Evolutionary conservation across 2,888 invertebrate species (phyloP).

Genomic region (Torymus texanus): DNA sequence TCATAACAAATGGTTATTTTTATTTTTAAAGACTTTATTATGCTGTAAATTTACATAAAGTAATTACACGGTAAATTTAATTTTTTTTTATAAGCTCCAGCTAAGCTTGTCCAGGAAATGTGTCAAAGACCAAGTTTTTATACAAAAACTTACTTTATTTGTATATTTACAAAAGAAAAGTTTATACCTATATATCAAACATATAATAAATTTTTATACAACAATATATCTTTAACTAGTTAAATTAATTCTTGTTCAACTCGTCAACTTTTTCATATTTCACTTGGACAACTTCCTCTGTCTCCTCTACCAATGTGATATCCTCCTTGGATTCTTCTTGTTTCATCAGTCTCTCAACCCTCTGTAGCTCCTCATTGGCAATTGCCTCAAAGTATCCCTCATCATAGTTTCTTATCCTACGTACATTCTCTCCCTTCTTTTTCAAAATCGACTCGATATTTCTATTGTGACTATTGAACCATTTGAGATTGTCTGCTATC

Average conservation of each 20-base stretch:
- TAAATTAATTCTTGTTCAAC: constrained; percentile 21
- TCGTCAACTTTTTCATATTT: constrained; percentile 45
- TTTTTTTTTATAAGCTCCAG: constrained; percentile 19
- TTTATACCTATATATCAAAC: constrained; percentile 51
- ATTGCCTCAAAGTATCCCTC: constrained; percentile 77
- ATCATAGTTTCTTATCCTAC: constrained; percentile 74
- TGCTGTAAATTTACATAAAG: too few species aligned
- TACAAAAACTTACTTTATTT: constrained; percentile 47
- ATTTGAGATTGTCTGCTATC: constrained; percentile 96
- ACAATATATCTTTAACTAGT: constrained; percentile 23
- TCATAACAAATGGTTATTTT: too few species aligned
- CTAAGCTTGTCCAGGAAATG: constrained; percentile 42
- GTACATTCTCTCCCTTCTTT: constrained; percentile 90
- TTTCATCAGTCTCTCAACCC: constrained; percentile 38
- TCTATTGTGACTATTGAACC: constrained; percentile 88
- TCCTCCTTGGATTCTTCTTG: constrained; percentile 21
- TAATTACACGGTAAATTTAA: background rate
- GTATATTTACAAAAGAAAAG: constrained; percentile 40
- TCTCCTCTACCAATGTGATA: constrained; percentile 1
- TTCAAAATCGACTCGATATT: constrained; percentile 95
- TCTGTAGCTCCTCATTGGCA: constrained; percentile 69
- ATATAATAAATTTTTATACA: constrained; percentile 59
- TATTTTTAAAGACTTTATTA: too few species aligned
- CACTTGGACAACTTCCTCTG: constrained; percentile 28
- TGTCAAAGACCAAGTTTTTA: constrained; percentile 46